Conservation (phyloP, 2,888 invertebrate species). For the Macrostomum cliftonense region DNA sequence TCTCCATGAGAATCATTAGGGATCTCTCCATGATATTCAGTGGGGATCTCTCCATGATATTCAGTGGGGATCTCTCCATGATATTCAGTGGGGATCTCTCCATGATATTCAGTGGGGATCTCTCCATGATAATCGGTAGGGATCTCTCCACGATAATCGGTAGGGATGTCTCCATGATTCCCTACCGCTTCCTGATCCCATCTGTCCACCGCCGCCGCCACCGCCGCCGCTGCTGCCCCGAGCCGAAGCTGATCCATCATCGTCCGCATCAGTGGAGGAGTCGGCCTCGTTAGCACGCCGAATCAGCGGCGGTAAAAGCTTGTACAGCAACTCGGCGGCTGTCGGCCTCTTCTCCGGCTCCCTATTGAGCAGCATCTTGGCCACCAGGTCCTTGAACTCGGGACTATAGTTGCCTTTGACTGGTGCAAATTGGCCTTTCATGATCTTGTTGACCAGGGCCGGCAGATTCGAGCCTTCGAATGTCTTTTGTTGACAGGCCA, state of each 20-base stretch:
- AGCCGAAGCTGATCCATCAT: neutral
- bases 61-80: too few species aligned
- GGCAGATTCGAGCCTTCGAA: conserved; percentile 56
- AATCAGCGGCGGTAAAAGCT: conserved; percentile 24
- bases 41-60: too few species aligned
- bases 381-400: conserved; percentile 46
- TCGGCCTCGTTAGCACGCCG: neutral
- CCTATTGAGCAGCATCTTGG: conserved; percentile 45
- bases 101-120: too few species aligned
- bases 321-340: conserved; percentile 45
- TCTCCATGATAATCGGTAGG: too few species aligned
- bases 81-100: too few species aligned
- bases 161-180: too few species aligned
- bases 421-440: conserved; percentile 50
- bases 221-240: conserved; percentile 4
- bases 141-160: too few species aligned
- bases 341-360: conserved; percentile 48
- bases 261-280: neutral
- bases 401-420: conserved; percentile 49
- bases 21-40: too few species aligned
- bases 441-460: conserved; percentile 53
- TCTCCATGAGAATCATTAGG: too few species aligned
- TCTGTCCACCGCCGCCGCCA: neutral
- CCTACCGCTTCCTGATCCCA: neutral
- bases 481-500: conserved; percentile 52